Percentiles rank a stretch among this genome's conserved stretches.
Evolutionary conservation across 2,888 invertebrate species (phyloP).

Genomic region (Catotricha subobsoleta): DNA sequence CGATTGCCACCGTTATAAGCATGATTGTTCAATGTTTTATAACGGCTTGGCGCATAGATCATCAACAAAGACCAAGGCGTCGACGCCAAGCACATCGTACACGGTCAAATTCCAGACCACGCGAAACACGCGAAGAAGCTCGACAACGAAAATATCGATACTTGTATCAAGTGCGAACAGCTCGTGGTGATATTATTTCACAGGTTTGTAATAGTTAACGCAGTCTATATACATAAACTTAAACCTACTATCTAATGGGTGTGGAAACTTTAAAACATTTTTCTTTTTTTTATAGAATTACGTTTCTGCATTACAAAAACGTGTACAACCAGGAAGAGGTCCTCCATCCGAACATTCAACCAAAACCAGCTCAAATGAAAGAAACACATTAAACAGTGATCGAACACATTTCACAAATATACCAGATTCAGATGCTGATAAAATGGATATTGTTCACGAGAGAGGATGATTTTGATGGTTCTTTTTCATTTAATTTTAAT

Average conservation of each 20-base stretch:
- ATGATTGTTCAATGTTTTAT: constrained; percentile 30
- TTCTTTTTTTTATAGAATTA: constrained; percentile 40
- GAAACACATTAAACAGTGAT: constrained; percentile 60
- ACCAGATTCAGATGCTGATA: constrained; percentile 42
- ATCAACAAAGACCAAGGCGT: constrained; percentile 23
- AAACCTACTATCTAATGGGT: background rate
- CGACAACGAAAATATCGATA: constrained; percentile 72
- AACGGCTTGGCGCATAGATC: constrained; percentile 29
- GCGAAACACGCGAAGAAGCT: constrained; percentile 61
- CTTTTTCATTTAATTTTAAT: too few relatives aligned
- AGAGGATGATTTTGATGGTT: constrained; percentile 22
- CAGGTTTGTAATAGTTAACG: constrained; percentile 37
- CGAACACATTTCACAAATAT: constrained; percentile 59
- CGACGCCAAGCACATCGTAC: constrained; percentile 13
- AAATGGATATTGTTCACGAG: constrained; percentile 29
- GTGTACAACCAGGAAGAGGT: constrained; percentile 41
- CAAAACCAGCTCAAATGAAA: constrained; percentile 42
- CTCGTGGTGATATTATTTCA: constrained; percentile 77
- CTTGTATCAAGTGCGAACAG: constrained; percentile 73
- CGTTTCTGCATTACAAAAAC: constrained; percentile 61
- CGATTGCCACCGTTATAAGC: constrained; percentile 25
- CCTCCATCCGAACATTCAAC: constrained; percentile 34
- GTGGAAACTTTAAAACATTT: background rate
- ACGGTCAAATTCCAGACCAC: constrained; percentile 35
- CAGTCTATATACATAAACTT: background rate